Conservation (phyloP, 2,113 vertebrate genomes). For the Pipa parva region DNA sequence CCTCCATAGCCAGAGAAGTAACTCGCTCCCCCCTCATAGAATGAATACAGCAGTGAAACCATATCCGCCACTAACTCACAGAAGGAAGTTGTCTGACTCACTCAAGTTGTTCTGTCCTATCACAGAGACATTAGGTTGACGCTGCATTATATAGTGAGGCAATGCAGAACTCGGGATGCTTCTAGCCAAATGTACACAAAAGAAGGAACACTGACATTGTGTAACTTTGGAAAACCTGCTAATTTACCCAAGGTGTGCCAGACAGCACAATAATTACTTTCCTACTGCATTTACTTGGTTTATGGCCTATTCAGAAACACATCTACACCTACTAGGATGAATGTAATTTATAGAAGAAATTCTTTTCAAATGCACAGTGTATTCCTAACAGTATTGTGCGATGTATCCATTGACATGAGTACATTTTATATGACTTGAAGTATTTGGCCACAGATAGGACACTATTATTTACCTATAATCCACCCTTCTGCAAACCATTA, state of each 20-base stretch:
- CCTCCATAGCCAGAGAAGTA: background rate
- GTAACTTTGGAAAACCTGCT: background rate
- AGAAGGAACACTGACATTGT: slow-evolving; percentile 1
- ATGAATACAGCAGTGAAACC: background rate
- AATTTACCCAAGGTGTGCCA: slow-evolving; percentile 1
- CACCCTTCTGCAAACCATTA: too few relatives aligned
- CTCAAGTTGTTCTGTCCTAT: background rate
- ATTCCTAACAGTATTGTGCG: too few relatives aligned
- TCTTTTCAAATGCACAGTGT: too few relatives aligned
- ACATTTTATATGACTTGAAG: too few relatives aligned
- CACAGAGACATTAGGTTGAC: background rate
- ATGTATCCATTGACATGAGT: too few relatives aligned
- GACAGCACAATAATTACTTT: background rate
- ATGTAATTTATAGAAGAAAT: too few relatives aligned
- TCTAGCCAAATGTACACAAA: background rate
- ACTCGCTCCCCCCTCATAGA: background rate
- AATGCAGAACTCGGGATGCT: slow-evolving; percentile 1
- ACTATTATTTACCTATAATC: too few relatives aligned
- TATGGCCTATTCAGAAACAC: too few relatives aligned
- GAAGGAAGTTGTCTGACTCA: slow-evolving; percentile 31
- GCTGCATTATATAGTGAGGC: background rate
- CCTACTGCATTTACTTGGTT: too few relatives aligned
- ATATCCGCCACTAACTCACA: background rate
- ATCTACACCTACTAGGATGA: too few relatives aligned
- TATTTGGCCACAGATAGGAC: too few relatives aligned